phyloP scores from a whole-genome alignment of 2,888 invertebrate species.

The Corbicula japonica region DNA sequence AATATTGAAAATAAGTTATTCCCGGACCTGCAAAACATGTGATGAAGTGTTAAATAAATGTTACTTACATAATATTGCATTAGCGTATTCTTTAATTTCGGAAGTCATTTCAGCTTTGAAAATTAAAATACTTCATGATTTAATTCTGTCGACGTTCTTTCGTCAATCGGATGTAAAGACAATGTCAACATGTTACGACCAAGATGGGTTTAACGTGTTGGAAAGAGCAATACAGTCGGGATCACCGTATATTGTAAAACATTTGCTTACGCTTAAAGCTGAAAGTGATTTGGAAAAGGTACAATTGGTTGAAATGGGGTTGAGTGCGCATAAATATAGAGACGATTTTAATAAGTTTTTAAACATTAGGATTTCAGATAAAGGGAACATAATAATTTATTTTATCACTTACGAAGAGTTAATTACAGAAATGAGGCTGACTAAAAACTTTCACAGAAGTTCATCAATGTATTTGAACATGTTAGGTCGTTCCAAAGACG shows the following conservation, averaged over 20 bases:
- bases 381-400: not conserved
- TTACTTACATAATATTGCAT: not conserved
- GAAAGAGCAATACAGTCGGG: not conserved
- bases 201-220: not conserved
- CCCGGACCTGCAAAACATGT: not conserved
- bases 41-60: slow-evolving; percentile 1
- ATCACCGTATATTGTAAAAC: not conserved
- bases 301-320: not conserved
- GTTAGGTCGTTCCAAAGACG: not conserved
- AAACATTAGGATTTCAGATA: not conserved
- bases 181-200: slow-evolving; percentile 3
- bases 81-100: not conserved
- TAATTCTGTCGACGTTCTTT: not conserved
- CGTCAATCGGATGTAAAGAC: not conserved
- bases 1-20: not conserved
- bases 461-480: not conserved
- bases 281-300: not conserved
- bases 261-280: not conserved
- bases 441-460: not conserved
- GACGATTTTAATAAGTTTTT: not conserved
- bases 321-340: slow-evolving; percentile 4
- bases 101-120: not conserved
- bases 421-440: not conserved
- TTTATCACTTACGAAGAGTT: not conserved
- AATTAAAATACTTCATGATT: not conserved